phyloP scores from a whole-genome alignment of 1,140 invertebrate species.

The Teleopsis dalmanni region DNA sequence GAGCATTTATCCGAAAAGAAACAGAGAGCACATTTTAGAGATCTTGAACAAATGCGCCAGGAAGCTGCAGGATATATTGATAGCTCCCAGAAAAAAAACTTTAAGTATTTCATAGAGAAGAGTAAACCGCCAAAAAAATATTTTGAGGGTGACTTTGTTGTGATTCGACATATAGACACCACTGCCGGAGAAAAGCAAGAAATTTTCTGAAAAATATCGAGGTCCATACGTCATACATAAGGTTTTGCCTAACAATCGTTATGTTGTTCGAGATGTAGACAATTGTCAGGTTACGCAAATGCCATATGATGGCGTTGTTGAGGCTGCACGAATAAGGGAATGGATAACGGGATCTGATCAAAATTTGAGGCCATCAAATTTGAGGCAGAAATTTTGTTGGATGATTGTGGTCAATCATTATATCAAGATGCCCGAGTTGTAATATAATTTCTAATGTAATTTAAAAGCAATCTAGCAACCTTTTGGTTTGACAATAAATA shows the following conservation, averaged over 20 bases:
- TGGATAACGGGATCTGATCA: no score
- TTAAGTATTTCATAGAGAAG: background rate
- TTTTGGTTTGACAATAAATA: no score
- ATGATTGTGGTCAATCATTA: no score
- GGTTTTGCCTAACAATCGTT: conserved; percentile 20
- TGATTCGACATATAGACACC: background rate
- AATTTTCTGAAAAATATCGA: background rate
- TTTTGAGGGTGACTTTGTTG: background rate
- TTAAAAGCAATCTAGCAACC: no score
- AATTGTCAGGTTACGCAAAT: conserved; percentile 19
- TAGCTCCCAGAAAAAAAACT: background rate
- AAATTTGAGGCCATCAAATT: no score
- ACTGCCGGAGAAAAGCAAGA: background rate
- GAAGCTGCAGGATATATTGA: no score
- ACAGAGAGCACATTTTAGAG: no score
- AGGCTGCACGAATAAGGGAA: background rate
- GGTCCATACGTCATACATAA: conserved; percentile 21
- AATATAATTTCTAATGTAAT: no score
- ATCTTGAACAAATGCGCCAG: no score
- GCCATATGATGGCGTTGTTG: conserved; percentile 17
- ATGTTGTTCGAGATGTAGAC: conserved; percentile 17
- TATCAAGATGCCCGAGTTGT: no score
- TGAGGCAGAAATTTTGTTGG: no score
- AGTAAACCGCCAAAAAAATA: background rate
- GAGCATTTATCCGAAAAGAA: no score